Evolutionary conservation across 2,113 vertebrate species (phyloP).

Genomic region (Laticauda colubrina): DNA sequence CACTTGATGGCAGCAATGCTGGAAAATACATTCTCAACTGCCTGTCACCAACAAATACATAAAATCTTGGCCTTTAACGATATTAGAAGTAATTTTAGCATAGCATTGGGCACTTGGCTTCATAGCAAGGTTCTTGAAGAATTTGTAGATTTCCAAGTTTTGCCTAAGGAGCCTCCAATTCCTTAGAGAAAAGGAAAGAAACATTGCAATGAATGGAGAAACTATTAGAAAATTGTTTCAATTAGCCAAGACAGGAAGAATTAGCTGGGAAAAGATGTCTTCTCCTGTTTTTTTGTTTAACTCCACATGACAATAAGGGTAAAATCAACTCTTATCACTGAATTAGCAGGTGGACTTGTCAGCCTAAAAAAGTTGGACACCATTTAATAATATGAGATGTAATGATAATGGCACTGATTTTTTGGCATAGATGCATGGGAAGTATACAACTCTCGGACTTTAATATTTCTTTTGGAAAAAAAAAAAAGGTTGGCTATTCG

Average conservation of each 20-base stretch:
- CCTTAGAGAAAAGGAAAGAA: constrained; percentile 6
- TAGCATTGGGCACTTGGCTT: constrained; percentile 10
- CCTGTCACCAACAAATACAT: constrained; percentile 1
- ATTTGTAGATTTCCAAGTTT: constrained; percentile 26
- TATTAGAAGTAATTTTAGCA: constrained; percentile 9
- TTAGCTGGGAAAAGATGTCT: neutral
- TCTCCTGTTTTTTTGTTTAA: neutral
- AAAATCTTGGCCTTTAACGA: constrained; percentile 12
- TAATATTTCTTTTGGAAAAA: neutral
- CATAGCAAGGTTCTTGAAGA: neutral
- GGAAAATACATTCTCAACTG: neutral
- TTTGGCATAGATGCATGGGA: neutral
- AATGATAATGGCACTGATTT: neutral
- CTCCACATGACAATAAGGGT: neutral
- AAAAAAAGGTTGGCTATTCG: neutral
- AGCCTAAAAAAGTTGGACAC: neutral
- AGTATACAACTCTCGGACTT: neutral
- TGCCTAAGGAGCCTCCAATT: neutral
- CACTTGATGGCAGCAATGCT: rapidly evolving
- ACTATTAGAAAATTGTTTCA: neutral
- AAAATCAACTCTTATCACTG: neutral
- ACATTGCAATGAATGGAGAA: constrained; percentile 19
- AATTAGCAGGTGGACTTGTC: neutral
- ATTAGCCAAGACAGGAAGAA: neutral
- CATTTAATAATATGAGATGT: neutral